Conservation (phyloP, 2,113 vertebrate species). For the Aspidoscelis tigris region DNA sequence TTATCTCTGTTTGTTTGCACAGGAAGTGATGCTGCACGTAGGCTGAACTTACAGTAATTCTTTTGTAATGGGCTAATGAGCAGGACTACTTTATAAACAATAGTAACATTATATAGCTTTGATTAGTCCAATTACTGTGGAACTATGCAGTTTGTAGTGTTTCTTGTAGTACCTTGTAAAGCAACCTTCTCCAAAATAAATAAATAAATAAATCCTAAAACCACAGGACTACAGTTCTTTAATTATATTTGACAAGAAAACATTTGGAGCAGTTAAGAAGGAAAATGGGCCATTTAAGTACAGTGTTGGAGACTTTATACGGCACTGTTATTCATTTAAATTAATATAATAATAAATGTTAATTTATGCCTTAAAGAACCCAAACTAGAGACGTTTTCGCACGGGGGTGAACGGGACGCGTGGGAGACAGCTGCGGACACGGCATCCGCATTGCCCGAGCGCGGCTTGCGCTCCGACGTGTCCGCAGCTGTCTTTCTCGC, state of each 20-base stretch:
- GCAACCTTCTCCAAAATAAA: background rate
- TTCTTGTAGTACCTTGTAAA: slow-evolving; percentile 24
- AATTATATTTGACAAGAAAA: slow-evolving; percentile 54
- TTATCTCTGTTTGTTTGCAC: slow-evolving; percentile 68
- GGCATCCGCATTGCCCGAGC: no score
- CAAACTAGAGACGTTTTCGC: no score
- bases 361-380: background rate
- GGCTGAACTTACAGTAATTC: slow-evolving; percentile 66
- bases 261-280: slow-evolving; percentile 17
- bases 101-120: slow-evolving; percentile 54
- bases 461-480: no score
- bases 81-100: slow-evolving; percentile 42
- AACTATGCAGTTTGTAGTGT: slow-evolving; percentile 37
- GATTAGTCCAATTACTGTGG: slow-evolving; percentile 56
- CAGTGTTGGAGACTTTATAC: background rate
- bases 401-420: no score
- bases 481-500: no score
- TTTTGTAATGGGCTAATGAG: slow-evolving; percentile 65
- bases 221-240: slow-evolving; percentile 39
- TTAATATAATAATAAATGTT: background rate
- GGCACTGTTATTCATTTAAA: slow-evolving; percentile 13
- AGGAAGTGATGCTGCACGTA: slow-evolving; percentile 64
- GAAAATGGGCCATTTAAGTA: slow-evolving; percentile 22
- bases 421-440: no score
- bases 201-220: background rate